These are phyloP conservation scores for Tor tambroides DNA, from an alignment of 2,113 vertebrate genomes.

Conservation along the genomic window DNA sequence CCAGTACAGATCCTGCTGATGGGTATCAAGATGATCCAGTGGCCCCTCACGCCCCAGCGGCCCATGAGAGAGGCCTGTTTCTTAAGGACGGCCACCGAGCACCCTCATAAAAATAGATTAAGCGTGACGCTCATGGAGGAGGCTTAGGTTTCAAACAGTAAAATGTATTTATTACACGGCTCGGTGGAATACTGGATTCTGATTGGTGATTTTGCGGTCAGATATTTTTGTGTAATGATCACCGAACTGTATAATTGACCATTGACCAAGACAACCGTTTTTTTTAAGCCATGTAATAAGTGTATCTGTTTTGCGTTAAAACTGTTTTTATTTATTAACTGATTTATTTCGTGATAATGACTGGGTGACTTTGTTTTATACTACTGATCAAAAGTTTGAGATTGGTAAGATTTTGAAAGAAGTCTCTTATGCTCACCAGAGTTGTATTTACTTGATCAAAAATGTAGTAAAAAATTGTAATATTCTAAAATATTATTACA, in stretches of 20 bases:
- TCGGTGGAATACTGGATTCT: neutral
- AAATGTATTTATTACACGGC: neutral
- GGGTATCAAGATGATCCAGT: conserved; percentile 16
- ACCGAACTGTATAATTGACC: neutral
- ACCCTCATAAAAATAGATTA: conserved; percentile 32
- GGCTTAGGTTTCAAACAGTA: neutral
- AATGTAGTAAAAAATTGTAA: neutral
- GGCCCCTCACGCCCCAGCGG: neutral
- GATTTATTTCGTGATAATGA: neutral
- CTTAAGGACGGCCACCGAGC: neutral
- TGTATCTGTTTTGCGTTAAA: neutral
- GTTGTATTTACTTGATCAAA: neutral
- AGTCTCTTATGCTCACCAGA: neutral
- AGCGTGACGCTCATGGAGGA: neutral
- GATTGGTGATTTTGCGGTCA: neutral
- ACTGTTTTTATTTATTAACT: neutral
- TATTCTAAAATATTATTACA: too few relatives aligned
- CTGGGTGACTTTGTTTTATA: neutral
- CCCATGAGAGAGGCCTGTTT: neutral
- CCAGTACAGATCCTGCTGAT: neutral
- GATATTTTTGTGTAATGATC: neutral
- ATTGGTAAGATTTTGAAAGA: neutral
- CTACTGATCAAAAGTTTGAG: neutral
- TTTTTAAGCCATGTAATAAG: neutral
- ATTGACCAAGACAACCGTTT: neutral